Conservation (phyloP, 1,140 invertebrate species). For the Magallana gigas region DNA sequence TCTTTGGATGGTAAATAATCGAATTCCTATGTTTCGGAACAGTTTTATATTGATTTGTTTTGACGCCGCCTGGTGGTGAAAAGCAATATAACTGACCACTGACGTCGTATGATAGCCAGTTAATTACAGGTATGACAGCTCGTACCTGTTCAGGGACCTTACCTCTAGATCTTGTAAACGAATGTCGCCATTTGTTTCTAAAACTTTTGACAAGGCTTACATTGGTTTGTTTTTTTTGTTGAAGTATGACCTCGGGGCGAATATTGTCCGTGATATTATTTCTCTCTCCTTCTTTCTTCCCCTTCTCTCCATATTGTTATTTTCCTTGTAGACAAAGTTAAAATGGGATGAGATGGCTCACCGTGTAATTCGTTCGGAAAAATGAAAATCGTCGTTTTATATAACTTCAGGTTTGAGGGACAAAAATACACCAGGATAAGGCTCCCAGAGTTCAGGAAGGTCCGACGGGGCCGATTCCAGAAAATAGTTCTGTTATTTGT, state of each 20-base stretch:
- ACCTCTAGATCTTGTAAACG: background rate
- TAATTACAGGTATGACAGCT: conserved; percentile 1
- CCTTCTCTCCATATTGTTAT: too few species aligned
- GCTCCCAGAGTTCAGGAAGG: background rate
- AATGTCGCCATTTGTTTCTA: background rate
- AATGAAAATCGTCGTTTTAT: conserved; percentile 7
- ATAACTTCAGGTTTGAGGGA: background rate
- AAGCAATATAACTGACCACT: background rate
- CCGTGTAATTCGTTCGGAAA: background rate
- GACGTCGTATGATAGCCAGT: background rate
- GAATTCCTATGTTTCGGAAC: too few species aligned
- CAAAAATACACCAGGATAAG: background rate
- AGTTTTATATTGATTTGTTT: background rate
- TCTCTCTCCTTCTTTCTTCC: too few species aligned
- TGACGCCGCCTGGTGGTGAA: conserved; percentile 9
- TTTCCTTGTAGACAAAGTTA: background rate
- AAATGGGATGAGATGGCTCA: background rate
- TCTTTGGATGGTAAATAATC: too few species aligned
- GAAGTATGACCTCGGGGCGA: background rate
- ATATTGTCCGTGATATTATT: background rate
- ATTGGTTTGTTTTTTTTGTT: background rate
- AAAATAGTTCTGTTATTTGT: background rate
- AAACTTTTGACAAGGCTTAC: background rate
- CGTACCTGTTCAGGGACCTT: background rate
- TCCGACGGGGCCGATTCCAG: background rate